Base-by-base conservation (phyloP, 1,140 invertebrate species). In the Saccostrea echinata region DNA sequence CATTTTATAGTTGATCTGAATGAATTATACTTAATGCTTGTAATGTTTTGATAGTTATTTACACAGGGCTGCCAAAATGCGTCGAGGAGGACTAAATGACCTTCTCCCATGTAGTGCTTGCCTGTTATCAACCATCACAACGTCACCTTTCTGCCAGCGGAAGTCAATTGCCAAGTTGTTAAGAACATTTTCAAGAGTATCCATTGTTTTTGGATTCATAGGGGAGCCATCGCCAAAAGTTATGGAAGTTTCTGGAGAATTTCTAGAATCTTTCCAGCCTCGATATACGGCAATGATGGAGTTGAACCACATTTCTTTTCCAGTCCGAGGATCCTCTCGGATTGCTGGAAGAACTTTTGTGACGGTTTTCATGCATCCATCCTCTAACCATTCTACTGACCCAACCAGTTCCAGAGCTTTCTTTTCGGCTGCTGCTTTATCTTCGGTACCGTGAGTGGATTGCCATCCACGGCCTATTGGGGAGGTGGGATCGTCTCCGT, bases 291-390 rank as follows among this genome's bases (percentile, higher is more conserved):
- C 92, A n/a, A 93, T 92, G n/a, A 94, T 90, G 0, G 93, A 93
- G 81, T 94, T 94, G 85, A 93, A 93, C 92, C 92, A 94, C 18
- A 90, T 92, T 86, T 90, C 90, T 80, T 90, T 91, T 12, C 92
- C 93, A 21, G 91, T 93, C 33, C 92, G 87, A 0, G 76, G 30
- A 51, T 94, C 92, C 24, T 90, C 86, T 21, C 91, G 68, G 27
- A 93, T 89, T 9, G 92, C 92, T 13, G 91, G 91, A 55, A 93
- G 85, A 52, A 89, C 35, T 76, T 86, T 88, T 0, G 93, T 92
- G 21, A 90, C 85, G 11, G 93, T 94, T 80, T 90, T 91, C 30
- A 94, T 24, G 84, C 92, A 93, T 13, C 91, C 92, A 86, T 93
- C 88, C 16, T 89, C 87, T 30, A 92, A 86, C 93, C 93, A 94